These are phyloP conservation scores for Stenchaetothrips biformis DNA, from an alignment of 2,888 invertebrate species.

Conservation along the genomic window DNA sequence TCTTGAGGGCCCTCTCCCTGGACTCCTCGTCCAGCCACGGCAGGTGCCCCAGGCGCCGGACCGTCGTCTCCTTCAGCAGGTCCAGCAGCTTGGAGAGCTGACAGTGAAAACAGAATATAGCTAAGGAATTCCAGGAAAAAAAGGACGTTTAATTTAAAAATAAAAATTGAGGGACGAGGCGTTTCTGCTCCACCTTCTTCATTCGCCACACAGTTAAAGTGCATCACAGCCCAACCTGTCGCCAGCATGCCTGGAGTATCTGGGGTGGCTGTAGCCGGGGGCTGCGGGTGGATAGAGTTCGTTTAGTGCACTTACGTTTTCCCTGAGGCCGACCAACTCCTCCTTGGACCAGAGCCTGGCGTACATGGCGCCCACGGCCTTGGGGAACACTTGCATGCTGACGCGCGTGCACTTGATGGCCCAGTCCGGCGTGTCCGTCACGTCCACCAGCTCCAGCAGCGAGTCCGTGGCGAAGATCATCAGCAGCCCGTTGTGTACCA, in stretches of 20 bases:
- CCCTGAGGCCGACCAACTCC: constrained; percentile 45
- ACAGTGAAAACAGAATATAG: not conserved
- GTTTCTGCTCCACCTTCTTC: too few relatives aligned
- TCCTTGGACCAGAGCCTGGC: constrained; percentile 47
- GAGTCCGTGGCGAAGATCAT: constrained; percentile 49
- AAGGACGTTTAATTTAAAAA: too few relatives aligned
- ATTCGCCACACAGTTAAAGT: too few relatives aligned
- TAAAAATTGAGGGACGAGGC: too few relatives aligned
- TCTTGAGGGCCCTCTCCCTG: constrained; percentile 46
- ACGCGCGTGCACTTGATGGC: constrained; percentile 46
- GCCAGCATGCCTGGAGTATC: too few relatives aligned
- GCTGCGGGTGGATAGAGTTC: too few relatives aligned
- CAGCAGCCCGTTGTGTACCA: constrained; percentile 50
- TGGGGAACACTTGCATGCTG: constrained; percentile 45
- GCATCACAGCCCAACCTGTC: too few relatives aligned
- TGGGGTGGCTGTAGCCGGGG: too few relatives aligned
- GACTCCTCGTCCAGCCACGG: constrained; percentile 49
- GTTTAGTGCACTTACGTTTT: constrained; percentile 43
- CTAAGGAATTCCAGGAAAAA: too few relatives aligned
- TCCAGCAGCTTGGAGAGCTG: constrained; percentile 43
- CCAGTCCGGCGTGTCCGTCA: constrained; percentile 43
- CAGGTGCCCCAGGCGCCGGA: constrained; percentile 45
- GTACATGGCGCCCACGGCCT: constrained; percentile 48
- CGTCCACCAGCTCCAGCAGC: constrained; percentile 48
- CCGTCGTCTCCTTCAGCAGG: constrained; percentile 47